Percentiles rank a stretch among this genome's conserved stretches.
Conservation (phyloP, 2,888 invertebrate species). For the Tetragonisca angustula region DNA sequence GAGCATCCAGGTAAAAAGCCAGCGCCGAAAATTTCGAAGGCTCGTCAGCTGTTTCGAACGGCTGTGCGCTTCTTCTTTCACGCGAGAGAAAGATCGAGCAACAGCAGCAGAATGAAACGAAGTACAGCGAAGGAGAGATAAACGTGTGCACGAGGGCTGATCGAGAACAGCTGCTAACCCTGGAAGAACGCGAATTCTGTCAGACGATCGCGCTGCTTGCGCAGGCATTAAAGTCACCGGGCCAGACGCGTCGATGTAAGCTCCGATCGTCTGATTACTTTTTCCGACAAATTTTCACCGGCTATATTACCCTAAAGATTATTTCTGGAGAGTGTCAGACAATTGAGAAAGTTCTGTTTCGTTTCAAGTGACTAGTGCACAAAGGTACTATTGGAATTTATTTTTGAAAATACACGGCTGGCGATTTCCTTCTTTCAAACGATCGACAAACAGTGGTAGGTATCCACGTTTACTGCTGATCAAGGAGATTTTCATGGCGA, state of each 20-base stretch:
- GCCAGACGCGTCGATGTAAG: not conserved
- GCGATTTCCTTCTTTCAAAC: no score
- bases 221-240: constrained; percentile 37
- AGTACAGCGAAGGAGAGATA: constrained; percentile 25
- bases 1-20: constrained; percentile 63
- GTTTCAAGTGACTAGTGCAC: no score
- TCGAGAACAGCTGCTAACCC: constrained; percentile 62
- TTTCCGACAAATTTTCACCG: not conserved
- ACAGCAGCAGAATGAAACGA: constrained; percentile 17
- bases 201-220: constrained; percentile 20
- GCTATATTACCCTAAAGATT: not conserved
- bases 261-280: not conserved
- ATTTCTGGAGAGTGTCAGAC: not conserved
- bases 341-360: no score
- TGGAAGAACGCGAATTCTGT: constrained; percentile 58
- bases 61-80: not conserved
- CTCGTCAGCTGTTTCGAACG: constrained; percentile 64
- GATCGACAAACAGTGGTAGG: no score
- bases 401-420: no score
- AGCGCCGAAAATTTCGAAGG: constrained; percentile 57
- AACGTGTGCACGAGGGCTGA: constrained; percentile 43
- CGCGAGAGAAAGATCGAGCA: not conserved
- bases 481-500: no score
- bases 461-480: no score
- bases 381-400: no score